These are phyloP conservation scores for Drosophila leonis DNA, from an alignment of 2,888 invertebrate genomes.

Conservation along the genomic window DNA sequence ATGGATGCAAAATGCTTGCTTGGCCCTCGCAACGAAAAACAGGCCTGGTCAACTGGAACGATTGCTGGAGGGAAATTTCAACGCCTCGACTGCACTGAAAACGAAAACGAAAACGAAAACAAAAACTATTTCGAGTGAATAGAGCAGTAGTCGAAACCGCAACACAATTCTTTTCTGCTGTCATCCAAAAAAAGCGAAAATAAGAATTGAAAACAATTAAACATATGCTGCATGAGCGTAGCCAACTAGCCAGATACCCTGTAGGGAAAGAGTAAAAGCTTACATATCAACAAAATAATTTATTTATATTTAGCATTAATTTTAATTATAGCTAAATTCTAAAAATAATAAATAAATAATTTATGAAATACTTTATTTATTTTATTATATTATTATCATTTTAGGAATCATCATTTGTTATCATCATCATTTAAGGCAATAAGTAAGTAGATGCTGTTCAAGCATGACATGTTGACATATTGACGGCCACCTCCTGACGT, in stretches of 20 bases:
- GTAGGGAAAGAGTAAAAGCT: background rate
- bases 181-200: conserved; percentile 16
- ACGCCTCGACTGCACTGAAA: conserved; percentile 9
- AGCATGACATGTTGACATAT: too few relatives aligned
- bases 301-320: too few relatives aligned
- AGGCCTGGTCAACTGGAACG: background rate
- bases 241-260: background rate
- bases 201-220: conserved; percentile 10
- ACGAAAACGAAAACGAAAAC: conserved; percentile 14
- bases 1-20: conserved; percentile 37
- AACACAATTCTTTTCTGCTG: conserved; percentile 30
- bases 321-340: too few relatives aligned
- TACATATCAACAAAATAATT: background rate
- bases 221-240: background rate
- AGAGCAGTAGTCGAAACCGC: conserved; percentile 53
- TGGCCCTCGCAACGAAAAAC: conserved; percentile 19
- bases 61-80: background rate
- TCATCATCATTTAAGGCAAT: too few relatives aligned
- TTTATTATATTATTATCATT: too few relatives aligned
- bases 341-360: too few relatives aligned
- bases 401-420: too few relatives aligned
- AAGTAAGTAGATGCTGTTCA: too few relatives aligned
- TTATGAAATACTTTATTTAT: too few relatives aligned
- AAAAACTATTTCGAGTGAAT: conserved; percentile 34
- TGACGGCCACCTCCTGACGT: too few relatives aligned